Conservation (phyloP, 2,797 vertebrate species). For the Amblyraja radiata region DNA sequence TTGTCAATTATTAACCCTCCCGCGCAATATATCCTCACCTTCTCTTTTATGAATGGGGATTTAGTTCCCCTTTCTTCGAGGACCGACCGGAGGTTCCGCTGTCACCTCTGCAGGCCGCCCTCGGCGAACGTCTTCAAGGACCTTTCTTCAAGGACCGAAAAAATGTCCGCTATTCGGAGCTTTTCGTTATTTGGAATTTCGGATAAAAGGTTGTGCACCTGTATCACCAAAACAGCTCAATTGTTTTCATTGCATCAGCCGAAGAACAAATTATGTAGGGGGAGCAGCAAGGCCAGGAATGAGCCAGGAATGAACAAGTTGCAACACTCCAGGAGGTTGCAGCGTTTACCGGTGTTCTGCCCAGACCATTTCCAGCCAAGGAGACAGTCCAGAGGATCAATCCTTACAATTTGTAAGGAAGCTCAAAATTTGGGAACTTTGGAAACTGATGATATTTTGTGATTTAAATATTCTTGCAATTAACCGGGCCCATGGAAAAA, state of each 20-base stretch:
- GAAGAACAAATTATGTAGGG: neutral
- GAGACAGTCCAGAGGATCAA: neutral
- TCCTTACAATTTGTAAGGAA: neutral
- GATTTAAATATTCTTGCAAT: neutral
- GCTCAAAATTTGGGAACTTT: neutral
- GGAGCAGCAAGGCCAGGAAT: neutral
- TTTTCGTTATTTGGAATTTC: too few relatives aligned
- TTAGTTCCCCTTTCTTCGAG: too few relatives aligned
- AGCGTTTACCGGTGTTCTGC: neutral
- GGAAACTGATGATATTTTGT: neutral
- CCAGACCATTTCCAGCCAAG: neutral
- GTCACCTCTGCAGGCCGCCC: too few relatives aligned
- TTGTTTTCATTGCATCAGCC: neutral
- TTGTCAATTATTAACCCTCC: too few relatives aligned
- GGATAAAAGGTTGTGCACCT: too few relatives aligned
- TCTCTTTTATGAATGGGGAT: too few relatives aligned
- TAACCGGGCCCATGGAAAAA: neutral
- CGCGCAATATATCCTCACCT: too few relatives aligned
- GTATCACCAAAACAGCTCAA: neutral
- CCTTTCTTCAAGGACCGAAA: too few relatives aligned
- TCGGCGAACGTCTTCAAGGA: too few relatives aligned
- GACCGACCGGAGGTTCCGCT: too few relatives aligned
- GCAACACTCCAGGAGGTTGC: neutral
- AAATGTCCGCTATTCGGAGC: too few relatives aligned
- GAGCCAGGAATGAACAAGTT: neutral